Evolutionary conservation across 2,888 invertebrate species (phyloP), one percentile per base, ranked within the genome.

Genomic region (Aplocera efformata): DNA sequence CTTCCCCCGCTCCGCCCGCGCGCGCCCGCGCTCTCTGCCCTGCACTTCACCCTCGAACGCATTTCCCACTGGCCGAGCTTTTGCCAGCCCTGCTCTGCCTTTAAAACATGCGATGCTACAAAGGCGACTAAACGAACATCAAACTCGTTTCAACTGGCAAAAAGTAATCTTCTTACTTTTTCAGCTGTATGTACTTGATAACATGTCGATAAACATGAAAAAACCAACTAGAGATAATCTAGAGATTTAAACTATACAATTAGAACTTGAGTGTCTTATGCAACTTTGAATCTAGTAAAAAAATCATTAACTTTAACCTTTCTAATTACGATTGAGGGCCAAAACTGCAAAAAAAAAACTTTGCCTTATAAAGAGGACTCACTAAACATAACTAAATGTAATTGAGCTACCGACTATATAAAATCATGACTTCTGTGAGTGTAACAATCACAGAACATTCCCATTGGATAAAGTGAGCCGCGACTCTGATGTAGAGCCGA

Each of bases 61-160:
- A 61, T 64, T 65, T 75, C 73, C 77, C 70, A 64, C 58, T 63
- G 67, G 63, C 63, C 67, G 66, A 81, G 79, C 80, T 81, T 81
- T 81, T 70, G 71, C 75, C 67, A 72, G 67, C 67, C 67, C 70
- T 69, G 63, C 66, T 68, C 70, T 71, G 65, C 65, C 72, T 71
- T 63, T 57, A 67, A 58, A 58, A 67, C 68, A 69, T 67, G 30
- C 68, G 67, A 69, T 69, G 67, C 62, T 67, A 67, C 72, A 75
- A 77, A 68, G 72, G 74, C 74, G 67, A 70, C 70, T 67, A 69
- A 72, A 67, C 56, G 59, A 63, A 63, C 63, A 63, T 54, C 46
- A 64, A 77, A 79, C 79, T 71, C 58, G 77, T 77, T 75, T 56
- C 60, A 57, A 59, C 56, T 57, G 60, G 60, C 60, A 62, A 67